Evolutionary conservation across 2,113 vertebrate species (phyloP).

Genomic region (Carassius carassius): DNA sequence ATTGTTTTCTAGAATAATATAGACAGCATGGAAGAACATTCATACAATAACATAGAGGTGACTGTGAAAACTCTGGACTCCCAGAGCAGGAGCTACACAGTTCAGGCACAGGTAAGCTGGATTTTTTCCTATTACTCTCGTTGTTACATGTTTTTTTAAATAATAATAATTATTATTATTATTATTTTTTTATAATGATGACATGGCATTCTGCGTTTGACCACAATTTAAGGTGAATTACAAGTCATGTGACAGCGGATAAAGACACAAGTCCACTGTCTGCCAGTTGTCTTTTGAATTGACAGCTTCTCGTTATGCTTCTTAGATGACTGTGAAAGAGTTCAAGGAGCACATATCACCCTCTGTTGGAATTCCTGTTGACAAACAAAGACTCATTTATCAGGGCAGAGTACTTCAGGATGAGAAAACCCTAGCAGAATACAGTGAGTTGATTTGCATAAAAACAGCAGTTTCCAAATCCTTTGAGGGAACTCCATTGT

Average conservation of each 20-base stretch:
- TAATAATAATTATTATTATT: no score
- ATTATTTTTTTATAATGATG: neutral
- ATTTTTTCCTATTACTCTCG: neutral
- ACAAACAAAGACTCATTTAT: conserved; percentile 93
- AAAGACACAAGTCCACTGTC: neutral
- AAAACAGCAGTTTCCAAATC: neutral
- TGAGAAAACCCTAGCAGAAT: conserved; percentile 88
- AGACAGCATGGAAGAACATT: conserved; percentile 49
- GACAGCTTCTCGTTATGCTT: neutral
- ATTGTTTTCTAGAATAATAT: neutral
- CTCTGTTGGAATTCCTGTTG: conserved; percentile 87
- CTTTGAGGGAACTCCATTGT: neutral
- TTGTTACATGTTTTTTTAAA: neutral
- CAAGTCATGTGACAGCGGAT: neutral
- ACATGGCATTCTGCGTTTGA: neutral
- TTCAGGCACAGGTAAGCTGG: conserved; percentile 81
- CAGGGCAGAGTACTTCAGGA: conserved; percentile 91
- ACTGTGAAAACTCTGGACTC: conserved; percentile 92
- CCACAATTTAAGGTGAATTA: neutral
- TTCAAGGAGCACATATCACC: conserved; percentile 91
- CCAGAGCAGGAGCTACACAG: conserved; percentile 87
- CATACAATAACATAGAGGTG: conserved; percentile 76
- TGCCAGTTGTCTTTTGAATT: neutral
- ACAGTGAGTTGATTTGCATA: conserved; percentile 78
- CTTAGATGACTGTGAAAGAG: conserved; percentile 87